Percentiles rank a stretch among this genome's conserved stretches.
Conservation (phyloP, 2,888 invertebrate species). For the Dryomyza anilis region DNA sequence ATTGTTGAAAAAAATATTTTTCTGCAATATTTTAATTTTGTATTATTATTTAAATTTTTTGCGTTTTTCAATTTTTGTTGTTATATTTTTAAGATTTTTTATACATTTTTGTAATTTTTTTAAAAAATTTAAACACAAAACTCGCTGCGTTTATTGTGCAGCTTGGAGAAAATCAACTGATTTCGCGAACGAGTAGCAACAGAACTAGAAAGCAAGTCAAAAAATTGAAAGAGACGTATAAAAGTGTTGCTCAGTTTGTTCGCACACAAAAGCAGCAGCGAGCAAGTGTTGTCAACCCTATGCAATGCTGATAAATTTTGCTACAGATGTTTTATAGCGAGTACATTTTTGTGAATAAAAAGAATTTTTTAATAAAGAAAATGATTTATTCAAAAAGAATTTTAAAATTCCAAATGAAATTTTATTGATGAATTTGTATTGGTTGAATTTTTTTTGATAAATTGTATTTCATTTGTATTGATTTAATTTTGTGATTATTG, state of each 20-base stretch:
- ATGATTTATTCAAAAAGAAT: too few relatives aligned
- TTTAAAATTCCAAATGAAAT: too few relatives aligned
- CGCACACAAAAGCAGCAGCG: not conserved
- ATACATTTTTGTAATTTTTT: conserved; percentile 49
- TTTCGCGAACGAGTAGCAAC: conserved; percentile 57
- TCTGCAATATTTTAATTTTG: conserved; percentile 42
- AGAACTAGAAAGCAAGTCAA: conserved; percentile 56
- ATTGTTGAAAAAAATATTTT: conserved; percentile 32
- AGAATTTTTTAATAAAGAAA: too few relatives aligned
- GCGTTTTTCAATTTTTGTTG: conserved; percentile 49
- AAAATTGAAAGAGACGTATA: conserved; percentile 45
- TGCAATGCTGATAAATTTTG: too few relatives aligned
- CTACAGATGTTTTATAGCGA: too few relatives aligned
- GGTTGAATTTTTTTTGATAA: too few relatives aligned
- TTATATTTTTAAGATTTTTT: conserved; percentile 52
- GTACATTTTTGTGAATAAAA: too few relatives aligned
- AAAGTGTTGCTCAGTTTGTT: conserved; percentile 10
- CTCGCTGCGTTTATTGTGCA: conserved; percentile 54
- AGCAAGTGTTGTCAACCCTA: conserved; percentile 9
- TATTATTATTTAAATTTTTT: conserved; percentile 45
- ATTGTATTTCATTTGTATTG: too few relatives aligned
- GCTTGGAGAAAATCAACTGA: conserved; percentile 54
- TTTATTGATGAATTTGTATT: too few relatives aligned
- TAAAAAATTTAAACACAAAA: conserved; percentile 56
- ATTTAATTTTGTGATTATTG: not conserved